phyloP scores from a whole-genome alignment of 2,888 invertebrate genomes.

The Agriopis marginaria region DNA sequence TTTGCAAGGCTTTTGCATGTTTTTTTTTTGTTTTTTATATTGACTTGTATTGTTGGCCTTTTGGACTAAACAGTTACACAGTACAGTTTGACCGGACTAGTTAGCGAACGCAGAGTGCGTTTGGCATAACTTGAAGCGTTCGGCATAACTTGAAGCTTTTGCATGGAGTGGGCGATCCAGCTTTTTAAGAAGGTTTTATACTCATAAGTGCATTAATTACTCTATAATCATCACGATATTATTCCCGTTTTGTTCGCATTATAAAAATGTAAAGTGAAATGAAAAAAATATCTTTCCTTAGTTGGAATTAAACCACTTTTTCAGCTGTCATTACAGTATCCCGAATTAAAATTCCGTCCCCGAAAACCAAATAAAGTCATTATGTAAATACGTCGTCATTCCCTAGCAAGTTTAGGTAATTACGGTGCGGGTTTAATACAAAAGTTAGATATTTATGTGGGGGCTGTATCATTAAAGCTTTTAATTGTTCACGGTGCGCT shows the following conservation, averaged over 20 bases:
- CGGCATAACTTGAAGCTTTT: too few species aligned
- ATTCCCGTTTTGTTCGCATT: not conserved
- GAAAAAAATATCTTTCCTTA: not conserved
- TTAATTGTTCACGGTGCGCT: slow-evolving; percentile 42
- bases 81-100: too few species aligned
- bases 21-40: too few species aligned
- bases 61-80: too few species aligned
- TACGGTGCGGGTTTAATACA: slow-evolving; percentile 56
- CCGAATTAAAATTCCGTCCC: slow-evolving; percentile 75
- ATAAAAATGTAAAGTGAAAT: not conserved
- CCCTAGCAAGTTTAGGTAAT: slow-evolving; percentile 78
- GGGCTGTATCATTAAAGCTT: slow-evolving; percentile 42
- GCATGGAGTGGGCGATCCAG: too few species aligned
- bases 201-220: too few species aligned
- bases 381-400: slow-evolving; percentile 78
- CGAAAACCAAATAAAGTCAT: slow-evolving; percentile 83
- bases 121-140: too few species aligned
- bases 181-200: too few species aligned
- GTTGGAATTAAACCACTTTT: slow-evolving; percentile 17
- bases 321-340: slow-evolving; percentile 9
- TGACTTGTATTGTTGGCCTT: too few species aligned
- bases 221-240: too few species aligned
- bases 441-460: slow-evolving; percentile 46
- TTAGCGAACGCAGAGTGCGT: too few species aligned
- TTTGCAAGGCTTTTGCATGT: too few species aligned